phyloP scores from a whole-genome alignment of 2,113 vertebrate species.

The Gnathonemus longibarbis region DNA sequence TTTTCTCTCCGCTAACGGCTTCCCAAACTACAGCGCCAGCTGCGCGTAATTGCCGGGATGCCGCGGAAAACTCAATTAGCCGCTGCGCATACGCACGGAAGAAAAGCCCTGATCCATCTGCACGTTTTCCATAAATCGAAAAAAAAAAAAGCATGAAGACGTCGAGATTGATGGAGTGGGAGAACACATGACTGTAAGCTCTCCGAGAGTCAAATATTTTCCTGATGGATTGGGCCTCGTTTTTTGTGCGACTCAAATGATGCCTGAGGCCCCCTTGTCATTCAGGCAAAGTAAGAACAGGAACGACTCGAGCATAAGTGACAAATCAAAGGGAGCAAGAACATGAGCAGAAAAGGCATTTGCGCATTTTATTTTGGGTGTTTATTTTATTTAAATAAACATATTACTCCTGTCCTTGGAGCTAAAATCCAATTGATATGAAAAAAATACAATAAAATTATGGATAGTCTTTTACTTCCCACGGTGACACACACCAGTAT shows the following conservation, averaged over 20 bases:
- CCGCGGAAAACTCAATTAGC: neutral
- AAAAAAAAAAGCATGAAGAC: neutral
- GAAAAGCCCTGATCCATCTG: neutral
- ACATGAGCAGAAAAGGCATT: neutral
- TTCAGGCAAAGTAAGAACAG: neutral
- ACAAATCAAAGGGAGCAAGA: neutral
- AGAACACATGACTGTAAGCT: neutral
- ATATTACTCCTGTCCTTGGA: neutral
- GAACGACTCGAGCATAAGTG: neutral
- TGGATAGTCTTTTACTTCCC: neutral
- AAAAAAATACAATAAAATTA: neutral
- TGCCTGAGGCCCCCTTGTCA: neutral
- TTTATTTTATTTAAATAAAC: slow-evolving; percentile 6
- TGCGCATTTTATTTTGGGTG: neutral
- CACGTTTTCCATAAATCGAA: neutral
- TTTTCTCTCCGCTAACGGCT: neutral
- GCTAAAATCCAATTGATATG: neutral
- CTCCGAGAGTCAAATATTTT: neutral
- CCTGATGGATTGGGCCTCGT: neutral
- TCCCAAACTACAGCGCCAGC: neutral
- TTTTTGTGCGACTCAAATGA: neutral
- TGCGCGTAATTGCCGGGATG: neutral
- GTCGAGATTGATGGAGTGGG: neutral
- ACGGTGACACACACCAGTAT: neutral
- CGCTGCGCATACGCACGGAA: neutral